phyloP scores from a whole-genome alignment of 1,140 invertebrate species.

The Pseudomyrmex pallidus region DNA sequence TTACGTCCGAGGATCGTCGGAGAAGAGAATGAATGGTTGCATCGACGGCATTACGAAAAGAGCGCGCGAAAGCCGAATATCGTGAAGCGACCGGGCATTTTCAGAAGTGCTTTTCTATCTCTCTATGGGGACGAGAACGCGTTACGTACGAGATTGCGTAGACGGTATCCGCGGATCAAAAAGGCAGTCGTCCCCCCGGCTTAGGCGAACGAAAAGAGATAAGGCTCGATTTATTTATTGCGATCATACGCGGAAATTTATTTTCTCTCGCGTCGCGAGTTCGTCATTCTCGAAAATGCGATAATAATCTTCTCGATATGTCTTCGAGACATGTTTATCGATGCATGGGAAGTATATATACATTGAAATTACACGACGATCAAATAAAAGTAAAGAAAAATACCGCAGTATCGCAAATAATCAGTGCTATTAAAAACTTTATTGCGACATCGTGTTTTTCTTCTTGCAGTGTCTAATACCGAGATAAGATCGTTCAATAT shows the following conservation, averaged over 20 bases:
- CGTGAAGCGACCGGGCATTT: slow-evolving; percentile 26
- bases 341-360: too few species aligned
- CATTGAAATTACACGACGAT: too few species aligned
- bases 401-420: too few species aligned
- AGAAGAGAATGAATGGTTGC: slow-evolving; percentile 39
- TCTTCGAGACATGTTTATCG: too few species aligned
- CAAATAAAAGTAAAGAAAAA: too few species aligned
- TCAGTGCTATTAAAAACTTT: neutral
- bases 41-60: slow-evolving; percentile 3
- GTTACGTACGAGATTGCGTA: neutral
- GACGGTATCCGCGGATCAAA: neutral
- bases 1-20: slow-evolving; percentile 12
- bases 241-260: neutral
- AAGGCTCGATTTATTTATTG: slow-evolving; percentile 14
- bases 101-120: neutral
- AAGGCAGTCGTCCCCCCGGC: slow-evolving; percentile 3
- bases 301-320: neutral
- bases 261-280: neutral
- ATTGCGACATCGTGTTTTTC: neutral
- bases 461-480: neutral
- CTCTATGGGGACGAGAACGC: neutral
- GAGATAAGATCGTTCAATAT: neutral
- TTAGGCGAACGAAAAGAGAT: slow-evolving; percentile 1
- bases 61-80: slow-evolving; percentile 46
- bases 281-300: neutral